Percentiles rank a stretch among this genome's conserved stretches.
Evolutionary conservation across 2,888 invertebrate species (phyloP).

Genomic region (Drosophila buzzatii): DNA sequence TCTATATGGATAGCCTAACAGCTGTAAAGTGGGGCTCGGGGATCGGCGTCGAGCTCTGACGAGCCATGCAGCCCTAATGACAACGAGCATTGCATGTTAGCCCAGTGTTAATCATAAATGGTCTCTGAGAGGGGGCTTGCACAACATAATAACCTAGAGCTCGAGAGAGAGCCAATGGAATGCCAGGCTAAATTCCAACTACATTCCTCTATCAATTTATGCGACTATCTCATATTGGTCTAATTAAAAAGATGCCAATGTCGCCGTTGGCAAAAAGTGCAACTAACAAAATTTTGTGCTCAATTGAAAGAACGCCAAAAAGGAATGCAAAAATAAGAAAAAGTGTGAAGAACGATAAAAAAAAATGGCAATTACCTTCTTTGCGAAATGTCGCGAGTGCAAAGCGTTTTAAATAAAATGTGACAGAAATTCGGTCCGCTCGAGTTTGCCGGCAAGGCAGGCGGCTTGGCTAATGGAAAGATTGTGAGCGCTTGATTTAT

Average conservation of each 20-base stretch:
- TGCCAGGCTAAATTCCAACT: conserved; percentile 13
- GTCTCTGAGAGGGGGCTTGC: conserved; percentile 19
- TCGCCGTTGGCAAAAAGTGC: conserved; percentile 10
- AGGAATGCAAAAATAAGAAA: background rate
- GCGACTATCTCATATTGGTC: conserved; percentile 58
- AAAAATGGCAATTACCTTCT: conserved; percentile 56
- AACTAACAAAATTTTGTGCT: conserved; percentile 2
- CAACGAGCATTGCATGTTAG: conserved; percentile 73
- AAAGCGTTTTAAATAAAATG: conserved; percentile 63
- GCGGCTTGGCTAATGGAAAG: conserved; percentile 63
- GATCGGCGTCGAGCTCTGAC: conserved; percentile 4
- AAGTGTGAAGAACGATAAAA: conserved; percentile 47
- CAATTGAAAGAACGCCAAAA: conserved; percentile 21
- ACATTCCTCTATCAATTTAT: conserved; percentile 59
- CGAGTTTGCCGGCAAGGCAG: conserved; percentile 17
- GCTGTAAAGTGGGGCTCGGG: background rate
- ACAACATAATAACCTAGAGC: conserved; percentile 29
- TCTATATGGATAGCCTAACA: conserved; percentile 40
- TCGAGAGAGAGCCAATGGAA: conserved; percentile 9
- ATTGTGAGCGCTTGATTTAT: conserved; percentile 66
- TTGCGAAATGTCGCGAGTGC: conserved; percentile 24
- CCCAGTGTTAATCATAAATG: conserved; percentile 76
- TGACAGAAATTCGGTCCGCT: conserved; percentile 55
- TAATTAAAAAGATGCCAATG: conserved; percentile 53
- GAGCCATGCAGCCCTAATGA: conserved; percentile 60